A percentile compares a stretch with the other conserved stretches of the same genome.
phyloP scores from a whole-genome alignment of 2,797 vertebrate species.

The Ctenopoma multispine region DNA sequence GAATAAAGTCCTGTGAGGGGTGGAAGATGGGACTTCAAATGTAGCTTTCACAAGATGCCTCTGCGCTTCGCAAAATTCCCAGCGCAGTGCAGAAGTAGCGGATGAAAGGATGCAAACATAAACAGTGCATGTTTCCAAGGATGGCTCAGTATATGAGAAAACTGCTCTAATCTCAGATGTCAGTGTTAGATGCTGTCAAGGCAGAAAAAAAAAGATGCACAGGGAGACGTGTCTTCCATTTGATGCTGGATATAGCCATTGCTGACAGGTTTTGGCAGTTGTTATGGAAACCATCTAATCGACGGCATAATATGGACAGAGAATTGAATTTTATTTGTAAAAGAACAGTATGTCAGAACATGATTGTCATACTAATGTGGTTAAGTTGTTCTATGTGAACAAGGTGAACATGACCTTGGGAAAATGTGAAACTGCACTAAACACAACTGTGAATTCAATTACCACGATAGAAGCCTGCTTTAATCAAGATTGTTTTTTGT shows the following conservation, averaged over 20 bases:
- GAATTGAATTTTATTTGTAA: conserved; percentile 36
- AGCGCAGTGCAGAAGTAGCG: conserved; percentile 34
- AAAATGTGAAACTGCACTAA: neutral
- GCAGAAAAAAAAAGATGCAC: conserved; percentile 32
- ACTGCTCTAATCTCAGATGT: conserved; percentile 65
- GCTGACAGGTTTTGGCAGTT: conserved; percentile 46
- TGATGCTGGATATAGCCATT: conserved; percentile 49
- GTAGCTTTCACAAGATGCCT: conserved; percentile 47
- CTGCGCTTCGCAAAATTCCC: conserved; percentile 51
- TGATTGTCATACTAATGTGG: conserved; percentile 5
- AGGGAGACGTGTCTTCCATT: conserved; percentile 44
- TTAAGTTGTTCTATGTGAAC: neutral
- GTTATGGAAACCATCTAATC: conserved; percentile 57
- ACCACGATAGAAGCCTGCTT: neutral
- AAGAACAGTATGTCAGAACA: conserved; percentile 9
- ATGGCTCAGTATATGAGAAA: conserved; percentile 49
- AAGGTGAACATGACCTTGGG: neutral
- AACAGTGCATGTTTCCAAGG: conserved; percentile 64
- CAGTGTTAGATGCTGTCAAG: conserved; percentile 57
- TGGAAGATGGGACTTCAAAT: conserved; percentile 56
- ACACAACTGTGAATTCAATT: neutral
- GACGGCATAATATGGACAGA: conserved; percentile 8
- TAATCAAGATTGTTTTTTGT: neutral
- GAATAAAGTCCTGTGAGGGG: conserved; percentile 45
- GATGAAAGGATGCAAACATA: conserved; percentile 66